These are phyloP conservation scores for Elgaria multicarinata DNA, from an alignment of 2,113 vertebrate species.

Conservation along the genomic window DNA sequence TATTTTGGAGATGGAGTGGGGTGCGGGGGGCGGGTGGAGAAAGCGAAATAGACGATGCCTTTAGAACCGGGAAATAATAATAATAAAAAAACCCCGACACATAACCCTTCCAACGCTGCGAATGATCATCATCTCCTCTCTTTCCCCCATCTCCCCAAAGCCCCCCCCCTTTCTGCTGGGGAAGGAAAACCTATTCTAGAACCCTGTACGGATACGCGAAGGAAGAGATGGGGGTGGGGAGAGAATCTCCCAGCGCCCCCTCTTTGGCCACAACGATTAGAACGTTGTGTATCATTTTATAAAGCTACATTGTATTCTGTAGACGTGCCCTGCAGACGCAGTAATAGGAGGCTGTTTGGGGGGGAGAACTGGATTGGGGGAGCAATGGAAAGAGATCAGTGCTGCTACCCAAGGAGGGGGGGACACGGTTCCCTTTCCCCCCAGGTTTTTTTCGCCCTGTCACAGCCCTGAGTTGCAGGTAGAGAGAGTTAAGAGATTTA, in stretches of 20 bases:
- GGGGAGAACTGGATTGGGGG: neutral
- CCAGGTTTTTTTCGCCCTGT: slow-evolving; percentile 72
- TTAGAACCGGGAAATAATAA: neutral
- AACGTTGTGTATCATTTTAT: slow-evolving; percentile 36
- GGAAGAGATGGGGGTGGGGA: slow-evolving; percentile 18
- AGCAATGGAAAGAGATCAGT: neutral
- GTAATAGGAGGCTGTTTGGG: slow-evolving; percentile 22
- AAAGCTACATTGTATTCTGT: slow-evolving; percentile 33
- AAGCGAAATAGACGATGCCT: neutral
- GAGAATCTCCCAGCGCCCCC: neutral
- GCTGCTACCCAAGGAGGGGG: slow-evolving; percentile 1
- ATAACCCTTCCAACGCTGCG: neutral
- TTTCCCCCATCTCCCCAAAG: neutral
- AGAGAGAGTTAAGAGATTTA: slow-evolving; percentile 87
- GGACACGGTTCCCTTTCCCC: slow-evolving; percentile 45
- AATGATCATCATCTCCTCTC: neutral
- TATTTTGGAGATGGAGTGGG: neutral
- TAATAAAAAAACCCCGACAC: neutral
- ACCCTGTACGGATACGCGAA: neutral
- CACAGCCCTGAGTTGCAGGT: slow-evolving; percentile 76
- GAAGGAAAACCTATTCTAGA: neutral
- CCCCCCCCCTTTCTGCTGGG: slow-evolving; percentile 2
- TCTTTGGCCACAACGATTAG: neutral
- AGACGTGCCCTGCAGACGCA: slow-evolving; percentile 29
- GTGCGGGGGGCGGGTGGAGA: neutral